A percentile compares a stretch with the other conserved stretches of the same genome.
phyloP scores from a whole-genome alignment of 2,888 invertebrate genomes.

The Orthosia gracilis region DNA sequence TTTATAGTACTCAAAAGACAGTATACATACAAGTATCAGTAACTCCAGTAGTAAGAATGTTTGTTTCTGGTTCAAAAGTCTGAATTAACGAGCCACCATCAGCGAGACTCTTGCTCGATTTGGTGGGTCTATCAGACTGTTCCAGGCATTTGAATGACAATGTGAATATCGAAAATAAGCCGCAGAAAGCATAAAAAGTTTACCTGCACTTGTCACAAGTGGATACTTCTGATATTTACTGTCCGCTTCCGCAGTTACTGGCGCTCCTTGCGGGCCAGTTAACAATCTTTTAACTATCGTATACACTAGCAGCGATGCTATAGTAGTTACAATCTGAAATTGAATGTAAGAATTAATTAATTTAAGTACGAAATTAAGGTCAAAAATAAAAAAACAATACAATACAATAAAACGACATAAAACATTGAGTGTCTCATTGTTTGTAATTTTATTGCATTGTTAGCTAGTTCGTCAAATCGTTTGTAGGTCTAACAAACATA shows the following conservation, averaged over 20 bases:
- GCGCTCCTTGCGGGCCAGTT: slow-evolving; percentile 48
- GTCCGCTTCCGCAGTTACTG: slow-evolving; percentile 69
- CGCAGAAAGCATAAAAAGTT: slow-evolving; percentile 5
- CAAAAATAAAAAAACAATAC: neutral
- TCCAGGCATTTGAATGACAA: neutral
- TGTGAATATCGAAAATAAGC: slow-evolving; percentile 8
- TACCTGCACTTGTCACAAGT: slow-evolving; percentile 84
- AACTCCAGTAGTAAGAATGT: neutral
- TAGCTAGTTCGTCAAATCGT: too few species aligned
- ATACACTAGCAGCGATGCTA: slow-evolving; percentile 78
- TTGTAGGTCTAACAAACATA: neutral
- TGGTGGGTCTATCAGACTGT: neutral
- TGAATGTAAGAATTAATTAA: slow-evolving; percentile 29
- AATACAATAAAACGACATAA: too few species aligned
- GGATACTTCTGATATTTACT: slow-evolving; percentile 83
- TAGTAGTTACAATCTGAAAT: slow-evolving; percentile 82
- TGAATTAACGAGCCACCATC: neutral
- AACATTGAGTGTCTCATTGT: too few species aligned
- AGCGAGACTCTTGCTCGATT: neutral
- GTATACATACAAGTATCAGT: neutral
- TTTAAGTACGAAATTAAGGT: neutral
- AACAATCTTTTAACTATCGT: slow-evolving; percentile 77
- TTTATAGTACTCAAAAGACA: neutral
- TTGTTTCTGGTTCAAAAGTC: neutral
- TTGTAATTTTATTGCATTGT: too few species aligned